These are phyloP conservation scores for Sebastolobus altivelis DNA, from an alignment of 2,797 vertebrate species.

Conservation along the genomic window DNA sequence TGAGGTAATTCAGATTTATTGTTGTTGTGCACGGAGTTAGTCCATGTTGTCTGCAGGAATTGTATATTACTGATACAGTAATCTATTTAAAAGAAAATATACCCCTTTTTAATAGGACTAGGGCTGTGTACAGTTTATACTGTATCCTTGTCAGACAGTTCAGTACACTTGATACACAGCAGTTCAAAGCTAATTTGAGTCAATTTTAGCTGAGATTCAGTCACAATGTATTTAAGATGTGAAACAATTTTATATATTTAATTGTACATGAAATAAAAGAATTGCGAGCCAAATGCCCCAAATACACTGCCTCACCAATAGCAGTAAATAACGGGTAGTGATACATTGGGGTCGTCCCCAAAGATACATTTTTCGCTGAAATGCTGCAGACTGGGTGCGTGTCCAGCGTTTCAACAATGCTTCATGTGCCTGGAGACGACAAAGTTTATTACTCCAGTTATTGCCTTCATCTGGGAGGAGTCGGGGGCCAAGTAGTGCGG, in stretches of 20 bases:
- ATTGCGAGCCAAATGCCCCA: background rate
- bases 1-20: background rate
- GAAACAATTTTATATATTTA: background rate
- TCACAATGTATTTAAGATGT: background rate
- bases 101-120: background rate
- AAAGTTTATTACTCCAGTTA: background rate
- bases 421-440: conserved; percentile 10
- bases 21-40: background rate
- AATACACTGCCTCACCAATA: background rate
- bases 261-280: background rate
- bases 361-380: background rate
- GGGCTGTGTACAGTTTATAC: background rate
- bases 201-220: background rate
- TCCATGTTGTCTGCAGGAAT: background rate
- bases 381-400: background rate
- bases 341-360: background rate
- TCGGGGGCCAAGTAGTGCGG: background rate
- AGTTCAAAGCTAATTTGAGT: background rate
- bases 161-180: background rate
- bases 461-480: conserved; percentile 11
- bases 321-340: background rate
- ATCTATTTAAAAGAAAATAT: background rate
- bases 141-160: background rate
- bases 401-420: conserved; percentile 18
- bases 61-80: background rate